phyloP scores from a whole-genome alignment of 2,888 invertebrate species.

The Lingula anatina region DNA sequence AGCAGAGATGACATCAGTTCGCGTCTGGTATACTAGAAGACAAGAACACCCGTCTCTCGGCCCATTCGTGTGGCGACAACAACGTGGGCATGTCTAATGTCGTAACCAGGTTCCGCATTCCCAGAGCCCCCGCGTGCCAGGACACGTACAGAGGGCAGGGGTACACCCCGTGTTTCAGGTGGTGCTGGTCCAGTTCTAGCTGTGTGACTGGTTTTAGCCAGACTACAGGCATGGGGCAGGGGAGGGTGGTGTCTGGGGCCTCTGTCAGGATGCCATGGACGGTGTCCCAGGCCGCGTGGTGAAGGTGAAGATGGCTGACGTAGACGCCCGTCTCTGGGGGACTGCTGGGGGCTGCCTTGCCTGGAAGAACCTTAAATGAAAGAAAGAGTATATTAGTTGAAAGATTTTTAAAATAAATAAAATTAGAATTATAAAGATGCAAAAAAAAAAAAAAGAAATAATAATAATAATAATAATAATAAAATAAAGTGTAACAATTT shows the following conservation, averaged over 20 bases:
- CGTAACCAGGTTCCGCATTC: constrained; percentile 21
- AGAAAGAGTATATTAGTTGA: no score
- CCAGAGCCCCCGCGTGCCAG: constrained; percentile 17
- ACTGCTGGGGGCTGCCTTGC: constrained; percentile 20
- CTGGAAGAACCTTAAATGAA: constrained; percentile 34
- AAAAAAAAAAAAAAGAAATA: no score
- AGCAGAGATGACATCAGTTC: neutral
- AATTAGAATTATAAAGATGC: no score
- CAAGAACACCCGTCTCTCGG: constrained; percentile 27
- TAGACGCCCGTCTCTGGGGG: constrained; percentile 35
- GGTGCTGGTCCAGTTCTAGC: constrained; percentile 5
- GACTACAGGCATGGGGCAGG: constrained; percentile 29
- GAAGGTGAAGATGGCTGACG: constrained; percentile 28
- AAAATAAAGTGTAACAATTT: no score
- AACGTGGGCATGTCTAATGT: constrained; percentile 24
- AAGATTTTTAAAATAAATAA: no score
- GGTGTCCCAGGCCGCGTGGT: constrained; percentile 43
- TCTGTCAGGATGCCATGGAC: constrained; percentile 22
- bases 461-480: no score
- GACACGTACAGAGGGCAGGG: constrained; percentile 30
- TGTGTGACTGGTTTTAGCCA: constrained; percentile 37
- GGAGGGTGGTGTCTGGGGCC: constrained; percentile 18
- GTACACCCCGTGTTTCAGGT: constrained; percentile 18
- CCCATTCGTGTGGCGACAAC: constrained; percentile 22
- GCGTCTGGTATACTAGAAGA: neutral